Conservation (phyloP, 1,140 invertebrate genomes). For the Penaeus chinensis region DNA sequence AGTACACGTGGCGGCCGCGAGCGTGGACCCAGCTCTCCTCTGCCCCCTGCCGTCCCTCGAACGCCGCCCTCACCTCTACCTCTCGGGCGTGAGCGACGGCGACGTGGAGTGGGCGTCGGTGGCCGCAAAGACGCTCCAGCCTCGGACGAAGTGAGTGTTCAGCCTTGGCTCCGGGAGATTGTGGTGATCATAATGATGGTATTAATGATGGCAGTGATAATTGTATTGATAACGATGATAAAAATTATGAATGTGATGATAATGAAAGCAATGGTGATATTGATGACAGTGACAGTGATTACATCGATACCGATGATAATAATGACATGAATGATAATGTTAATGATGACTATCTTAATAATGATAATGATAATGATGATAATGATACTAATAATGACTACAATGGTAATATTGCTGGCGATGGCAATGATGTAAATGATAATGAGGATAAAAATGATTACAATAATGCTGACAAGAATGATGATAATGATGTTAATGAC, state of each 20-base stretch:
- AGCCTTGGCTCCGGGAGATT: no score
- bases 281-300: no score
- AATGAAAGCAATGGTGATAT: no score
- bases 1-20: conserved; percentile 6
- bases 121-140: conserved; percentile 2
- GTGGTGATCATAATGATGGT: no score
- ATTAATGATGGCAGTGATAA: no score
- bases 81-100: conserved; percentile 26
- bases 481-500: neutral
- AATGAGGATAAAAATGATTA: neutral
- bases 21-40: neutral
- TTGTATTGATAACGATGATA: no score
- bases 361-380: neutral
- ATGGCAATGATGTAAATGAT: neutral
- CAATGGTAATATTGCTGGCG: neutral
- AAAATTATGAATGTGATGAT: no score
- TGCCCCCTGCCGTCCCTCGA: neutral
- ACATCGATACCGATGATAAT: no score
- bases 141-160: conserved; percentile 1
- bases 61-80: conserved; percentile 16
- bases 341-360: neutral
- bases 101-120: conserved; percentile 10
- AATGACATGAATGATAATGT: neutral
- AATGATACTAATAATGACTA: neutral
- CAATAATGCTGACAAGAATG: neutral